Evolutionary conservation across 2,888 invertebrate genomes (phyloP), one percentile per base, ranked within the genome.

Genomic region (Mesochorus sp.): DNA sequence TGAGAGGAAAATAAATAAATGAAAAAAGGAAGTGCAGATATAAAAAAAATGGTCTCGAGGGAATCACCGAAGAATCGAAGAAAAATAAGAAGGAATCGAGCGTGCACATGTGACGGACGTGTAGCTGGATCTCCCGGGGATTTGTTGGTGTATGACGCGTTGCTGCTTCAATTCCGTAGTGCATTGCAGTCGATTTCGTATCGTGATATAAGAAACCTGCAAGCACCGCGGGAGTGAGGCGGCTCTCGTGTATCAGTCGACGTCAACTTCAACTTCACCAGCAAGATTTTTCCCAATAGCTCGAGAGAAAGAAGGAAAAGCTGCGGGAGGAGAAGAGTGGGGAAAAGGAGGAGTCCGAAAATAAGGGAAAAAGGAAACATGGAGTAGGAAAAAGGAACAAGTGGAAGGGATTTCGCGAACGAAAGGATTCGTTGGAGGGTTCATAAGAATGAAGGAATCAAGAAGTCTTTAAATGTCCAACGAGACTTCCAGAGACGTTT

Each of bases 201-300:
- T 91, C 91, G 84, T 81, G 82, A 86, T 84, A 85, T 86, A 93
- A 57, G 93, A 93, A 57, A 93, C 94, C 96, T 96, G 97, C 96
- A 96, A 96, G 96, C 96, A 96, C 95, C 95, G 96, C 96, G 96
- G 96, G 95, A 96, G 95, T 96, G 97, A 96, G 95, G 95, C 91
- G 93, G 93, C 70, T 93, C 82, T 87, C 89, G 90, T 80, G 89
- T 86, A 44, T 85, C 81, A 81, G 83, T 88, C 88, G n/a, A n/a
- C n/a, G n/a, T n/a, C n/a, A n/a, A n/a, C n/a, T n/a, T n/a, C n/a
- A n/a, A n/a, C n/a, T n/a, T n/a, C n/a, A n/a, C n/a, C n/a, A n/a
- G n/a, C n/a, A n/a, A n/a, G n/a, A n/a, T n/a, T n/a, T n/a, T n/a
- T n/a, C n/a, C n/a, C n/a, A n/a, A n/a, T n/a, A n/a, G n/a, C n/a